Percentiles rank a stretch among this genome's conserved stretches.
Evolutionary conservation across 2,113 vertebrate genomes (phyloP).

Genomic region (Telmatochromis bifrenatus): DNA sequence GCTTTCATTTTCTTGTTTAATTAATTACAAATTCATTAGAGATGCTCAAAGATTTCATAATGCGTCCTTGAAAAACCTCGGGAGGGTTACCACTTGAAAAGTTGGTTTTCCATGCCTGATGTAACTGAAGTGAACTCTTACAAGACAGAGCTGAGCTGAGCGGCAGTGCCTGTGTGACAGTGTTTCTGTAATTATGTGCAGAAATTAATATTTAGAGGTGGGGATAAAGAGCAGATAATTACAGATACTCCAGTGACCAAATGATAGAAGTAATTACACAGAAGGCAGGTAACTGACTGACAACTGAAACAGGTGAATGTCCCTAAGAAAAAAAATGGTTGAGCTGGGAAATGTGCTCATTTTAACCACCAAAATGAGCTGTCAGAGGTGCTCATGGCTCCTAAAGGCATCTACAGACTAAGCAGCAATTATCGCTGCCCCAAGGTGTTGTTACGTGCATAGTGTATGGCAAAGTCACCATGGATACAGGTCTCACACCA

Average conservation of each 20-base stretch:
- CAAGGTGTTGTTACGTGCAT: not conserved
- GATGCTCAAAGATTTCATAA: slow-evolving; percentile 12
- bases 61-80: slow-evolving; percentile 4
- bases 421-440: not conserved
- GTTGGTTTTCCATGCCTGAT: not conserved
- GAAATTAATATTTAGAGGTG: not conserved
- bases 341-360: not conserved
- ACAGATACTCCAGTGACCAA: not conserved
- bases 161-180: not conserved
- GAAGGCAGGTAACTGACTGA: not conserved
- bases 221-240: not conserved
- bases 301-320: not conserved
- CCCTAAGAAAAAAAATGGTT: not conserved
- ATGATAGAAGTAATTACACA: not conserved
- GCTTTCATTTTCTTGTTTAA: not conserved
- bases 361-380: not conserved
- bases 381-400: not conserved
- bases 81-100: not conserved
- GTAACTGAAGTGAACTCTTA: slow-evolving; percentile 12
- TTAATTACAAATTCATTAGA: not conserved
- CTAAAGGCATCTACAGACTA: not conserved
- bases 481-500: not conserved
- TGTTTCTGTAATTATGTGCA: not conserved
- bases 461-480: not conserved
- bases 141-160: not conserved